Conservation (phyloP, 2,888 invertebrate species). For the Ctenicera cuprea region DNA sequence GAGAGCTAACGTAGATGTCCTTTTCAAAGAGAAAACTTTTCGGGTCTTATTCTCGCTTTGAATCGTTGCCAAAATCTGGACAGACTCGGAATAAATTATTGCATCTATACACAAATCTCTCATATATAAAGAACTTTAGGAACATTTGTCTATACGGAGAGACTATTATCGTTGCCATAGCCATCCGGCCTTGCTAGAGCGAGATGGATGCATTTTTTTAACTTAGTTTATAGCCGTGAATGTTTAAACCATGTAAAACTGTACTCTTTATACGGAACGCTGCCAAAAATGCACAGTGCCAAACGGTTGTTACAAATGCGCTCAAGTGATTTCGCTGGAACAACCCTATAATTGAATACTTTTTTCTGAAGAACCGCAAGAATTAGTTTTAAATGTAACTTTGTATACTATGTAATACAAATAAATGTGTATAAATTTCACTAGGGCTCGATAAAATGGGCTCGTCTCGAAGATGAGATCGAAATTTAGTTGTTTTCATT, state of each 20-base stretch:
- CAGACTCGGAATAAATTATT: constrained; percentile 57
- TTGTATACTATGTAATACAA: background rate
- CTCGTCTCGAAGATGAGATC: constrained; percentile 1
- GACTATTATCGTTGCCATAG: constrained; percentile 52
- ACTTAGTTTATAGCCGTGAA: constrained; percentile 45
- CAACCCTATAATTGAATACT: constrained; percentile 38
- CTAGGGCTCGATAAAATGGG: background rate
- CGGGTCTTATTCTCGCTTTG: constrained; percentile 52
- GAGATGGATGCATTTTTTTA: constrained; percentile 44
- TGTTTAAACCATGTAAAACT: constrained; percentile 51
- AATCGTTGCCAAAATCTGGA: constrained; percentile 55
- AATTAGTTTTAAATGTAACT: background rate
- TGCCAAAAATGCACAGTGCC: constrained; percentile 57
- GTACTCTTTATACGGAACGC: constrained; percentile 47
- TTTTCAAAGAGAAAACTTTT: constrained; percentile 47
- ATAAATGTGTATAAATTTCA: background rate
- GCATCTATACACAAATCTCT: constrained; percentile 57
- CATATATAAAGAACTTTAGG: constrained; percentile 55
- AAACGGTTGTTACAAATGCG: constrained; percentile 56
- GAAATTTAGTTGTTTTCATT: constrained; percentile 13
- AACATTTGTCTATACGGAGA: constrained; percentile 53
- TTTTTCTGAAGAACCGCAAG: background rate
- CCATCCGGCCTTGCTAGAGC: constrained; percentile 47
- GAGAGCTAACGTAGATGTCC: constrained; percentile 47
- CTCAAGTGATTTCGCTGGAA: constrained; percentile 30